phyloP scores from a whole-genome alignment of 2,888 invertebrate species.

The Drosophila demipolita region DNA sequence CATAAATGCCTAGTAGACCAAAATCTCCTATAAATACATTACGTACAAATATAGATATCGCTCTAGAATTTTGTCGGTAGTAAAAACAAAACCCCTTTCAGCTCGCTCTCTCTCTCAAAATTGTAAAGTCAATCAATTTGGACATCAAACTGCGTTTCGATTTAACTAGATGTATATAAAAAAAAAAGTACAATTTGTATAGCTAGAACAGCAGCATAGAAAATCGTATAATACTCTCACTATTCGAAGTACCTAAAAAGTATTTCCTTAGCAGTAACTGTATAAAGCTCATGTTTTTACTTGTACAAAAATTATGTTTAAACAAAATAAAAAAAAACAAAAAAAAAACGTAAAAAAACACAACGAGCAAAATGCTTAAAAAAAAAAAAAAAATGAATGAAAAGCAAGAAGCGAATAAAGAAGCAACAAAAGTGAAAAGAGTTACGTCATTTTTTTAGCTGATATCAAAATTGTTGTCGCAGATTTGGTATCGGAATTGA shows the following conservation, averaged over 20 bases:
- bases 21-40: conserved; percentile 7
- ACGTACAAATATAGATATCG: conserved; percentile 15
- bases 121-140: conserved; percentile 34
- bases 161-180: conserved; percentile 28
- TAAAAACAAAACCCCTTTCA: neutral
- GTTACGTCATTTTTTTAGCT: conserved; percentile 85
- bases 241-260: conserved; percentile 24
- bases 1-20: conserved; percentile 11
- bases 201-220: conserved; percentile 32
- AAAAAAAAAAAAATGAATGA: conserved; percentile 8
- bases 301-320: conserved; percentile 24
- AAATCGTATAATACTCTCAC: conserved; percentile 1
- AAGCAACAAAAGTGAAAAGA: conserved; percentile 79
- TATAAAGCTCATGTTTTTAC: conserved; percentile 41
- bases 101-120: conserved; percentile 41
- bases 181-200: conserved; percentile 7
- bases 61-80: conserved; percentile 27
- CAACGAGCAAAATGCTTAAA: conserved; percentile 69
- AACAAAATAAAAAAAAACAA: neutral
- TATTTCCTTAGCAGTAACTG: conserved; percentile 37
- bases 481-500: conserved; percentile 85
- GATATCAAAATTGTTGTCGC: conserved; percentile 84
- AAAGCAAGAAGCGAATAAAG: conserved; percentile 42
- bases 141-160: conserved; percentile 21
- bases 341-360: conserved; percentile 16